These are phyloP conservation scores for Burhinus oedicnemus DNA, from an alignment of 2,113 vertebrate genomes.

Conservation along the genomic window DNA sequence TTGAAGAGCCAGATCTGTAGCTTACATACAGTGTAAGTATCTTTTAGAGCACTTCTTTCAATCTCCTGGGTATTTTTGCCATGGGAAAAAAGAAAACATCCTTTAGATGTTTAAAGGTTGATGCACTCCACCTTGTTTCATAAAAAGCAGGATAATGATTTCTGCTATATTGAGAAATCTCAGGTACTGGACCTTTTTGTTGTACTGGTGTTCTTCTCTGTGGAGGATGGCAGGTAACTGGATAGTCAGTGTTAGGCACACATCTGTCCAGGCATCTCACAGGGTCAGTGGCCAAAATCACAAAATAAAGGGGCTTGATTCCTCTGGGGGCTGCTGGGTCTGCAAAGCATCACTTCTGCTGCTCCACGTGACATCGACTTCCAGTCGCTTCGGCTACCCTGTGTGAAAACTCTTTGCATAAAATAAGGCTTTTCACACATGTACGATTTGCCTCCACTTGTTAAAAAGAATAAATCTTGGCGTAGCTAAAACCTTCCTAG, in stretches of 20 bases:
- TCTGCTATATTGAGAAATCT: neutral
- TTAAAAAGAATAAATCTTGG: neutral
- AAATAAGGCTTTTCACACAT: neutral
- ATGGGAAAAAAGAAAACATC: rapidly evolving
- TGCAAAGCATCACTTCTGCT: neutral
- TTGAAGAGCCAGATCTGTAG: neutral
- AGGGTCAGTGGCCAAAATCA: neutral
- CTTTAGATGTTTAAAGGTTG: neutral
- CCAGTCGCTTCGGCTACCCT: neutral
- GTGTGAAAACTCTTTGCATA: neutral
- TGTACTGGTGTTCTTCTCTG: neutral
- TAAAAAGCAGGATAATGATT: neutral
- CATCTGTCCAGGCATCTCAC: neutral
- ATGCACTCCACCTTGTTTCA: neutral
- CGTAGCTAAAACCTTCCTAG: neutral
- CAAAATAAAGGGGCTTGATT: neutral
- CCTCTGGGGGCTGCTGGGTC: neutral
- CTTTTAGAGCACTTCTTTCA: neutral
- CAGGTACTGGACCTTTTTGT: neutral
- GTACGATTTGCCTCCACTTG: neutral
- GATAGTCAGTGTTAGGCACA: neutral
- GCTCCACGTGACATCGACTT: neutral
- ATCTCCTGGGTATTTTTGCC: neutral
- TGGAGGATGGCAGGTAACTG: neutral
- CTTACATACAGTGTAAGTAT: neutral